Base-by-base conservation (phyloP, 37 sponge, comb jelly and placozoan species). In the Aphrocallistes beatrix region DNA sequence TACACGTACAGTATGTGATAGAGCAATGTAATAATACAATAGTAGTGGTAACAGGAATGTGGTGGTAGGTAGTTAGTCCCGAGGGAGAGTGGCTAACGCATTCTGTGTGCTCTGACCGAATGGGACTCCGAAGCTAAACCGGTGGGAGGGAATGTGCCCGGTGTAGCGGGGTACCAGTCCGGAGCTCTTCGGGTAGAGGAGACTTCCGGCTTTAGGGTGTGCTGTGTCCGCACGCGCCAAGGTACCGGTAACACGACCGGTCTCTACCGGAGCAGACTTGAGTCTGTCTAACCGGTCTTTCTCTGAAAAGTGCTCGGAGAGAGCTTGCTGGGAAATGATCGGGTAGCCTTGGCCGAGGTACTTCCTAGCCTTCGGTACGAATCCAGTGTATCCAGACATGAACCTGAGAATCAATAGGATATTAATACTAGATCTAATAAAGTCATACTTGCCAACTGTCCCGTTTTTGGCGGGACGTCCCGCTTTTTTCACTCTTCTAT, bases 371-470 rank as follows among this genome's bases (percentile, higher is more conserved):
- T 86, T 93, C 28, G 98, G 98, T 17, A 97, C 88, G 81, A 94
- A 97, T 0, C 98, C 98, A 10, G 94, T 97, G 88, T 97, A 97
- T 32, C 98, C 98, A 32, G 95, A 93, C 88, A 94, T 93, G 87
- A 90, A 90, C 34, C 75, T 60, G 75, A n/a, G n/a, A n/a, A n/a
- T n/a, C n/a, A n/a, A n/a, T n/a, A n/a, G n/a, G n/a, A n/a, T n/a
- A n/a, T n/a, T n/a, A n/a, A n/a, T n/a, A n/a, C n/a, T n/a, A n/a
- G n/a, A n/a, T n/a, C n/a, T n/a, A n/a, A n/a, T n/a, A n/a, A n/a
- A n/a, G n/a, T n/a, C n/a, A n/a, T n/a, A n/a, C n/a, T n/a, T n/a
- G n/a, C n/a, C n/a, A n/a, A n/a, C n/a, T n/a, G n/a, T n/a, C n/a
- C n/a, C n/a, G n/a, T n/a, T n/a, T n/a, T n/a, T n/a, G n/a, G n/a